Evolutionary conservation across 2,888 invertebrate genomes (phyloP).

Genomic region (Macrophya annulata): DNA sequence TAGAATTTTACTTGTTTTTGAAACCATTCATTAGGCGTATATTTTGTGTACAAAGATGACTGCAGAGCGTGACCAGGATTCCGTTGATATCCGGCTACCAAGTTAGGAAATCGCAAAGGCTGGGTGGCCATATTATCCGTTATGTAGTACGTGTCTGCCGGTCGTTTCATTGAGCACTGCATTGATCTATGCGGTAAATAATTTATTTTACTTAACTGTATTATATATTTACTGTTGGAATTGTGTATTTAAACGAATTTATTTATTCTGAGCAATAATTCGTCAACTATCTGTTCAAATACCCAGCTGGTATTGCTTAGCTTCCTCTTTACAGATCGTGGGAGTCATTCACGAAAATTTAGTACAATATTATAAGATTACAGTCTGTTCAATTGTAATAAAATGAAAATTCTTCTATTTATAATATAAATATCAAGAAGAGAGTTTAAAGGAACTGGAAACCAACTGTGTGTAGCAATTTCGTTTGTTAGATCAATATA

Average conservation of each 20-base stretch:
- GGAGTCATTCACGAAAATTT: neutral
- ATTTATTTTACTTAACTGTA: neutral
- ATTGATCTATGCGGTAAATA: slow-evolving; percentile 80
- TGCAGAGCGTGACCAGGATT: slow-evolving; percentile 92
- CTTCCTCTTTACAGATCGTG: neutral
- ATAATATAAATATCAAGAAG: neutral
- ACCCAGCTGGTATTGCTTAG: neutral
- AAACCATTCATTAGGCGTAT: slow-evolving; percentile 95
- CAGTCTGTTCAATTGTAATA: neutral
- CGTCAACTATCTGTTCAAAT: neutral
- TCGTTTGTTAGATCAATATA: slow-evolving; percentile 43
- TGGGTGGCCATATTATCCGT: slow-evolving; percentile 85
- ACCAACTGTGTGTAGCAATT: slow-evolving; percentile 28
- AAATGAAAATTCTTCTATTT: neutral
- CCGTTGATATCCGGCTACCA: slow-evolving; percentile 91
- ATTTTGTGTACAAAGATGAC: slow-evolving; percentile 93
- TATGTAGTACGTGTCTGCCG: slow-evolving; percentile 86
- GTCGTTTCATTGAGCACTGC: slow-evolving; percentile 88
- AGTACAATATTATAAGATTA: neutral
- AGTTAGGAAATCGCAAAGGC: slow-evolving; percentile 90
- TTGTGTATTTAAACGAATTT: neutral
- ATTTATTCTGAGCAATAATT: neutral
- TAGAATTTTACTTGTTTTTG: slow-evolving; percentile 91
- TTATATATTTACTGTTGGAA: neutral
- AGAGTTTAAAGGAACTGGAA: neutral